Base-by-base conservation (phyloP, 2,113 vertebrate species). In the Corvus hawaiiensis region DNA sequence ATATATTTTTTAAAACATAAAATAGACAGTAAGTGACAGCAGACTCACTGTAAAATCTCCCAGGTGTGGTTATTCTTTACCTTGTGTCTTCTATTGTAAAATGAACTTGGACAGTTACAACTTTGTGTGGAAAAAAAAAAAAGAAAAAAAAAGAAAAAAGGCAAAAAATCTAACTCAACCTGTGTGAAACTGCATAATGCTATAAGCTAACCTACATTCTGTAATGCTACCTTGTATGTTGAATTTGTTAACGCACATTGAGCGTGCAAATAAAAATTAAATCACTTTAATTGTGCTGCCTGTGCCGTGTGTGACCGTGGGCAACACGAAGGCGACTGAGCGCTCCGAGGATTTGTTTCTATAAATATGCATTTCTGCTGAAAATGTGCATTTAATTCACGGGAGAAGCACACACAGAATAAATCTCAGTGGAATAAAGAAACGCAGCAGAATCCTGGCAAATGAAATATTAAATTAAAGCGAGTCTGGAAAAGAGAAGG, bases 261-360 rank as follows among this genome's bases (percentile, higher is more conserved):
- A 96, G 90, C 89, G 98, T 99, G 98, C 98, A 98, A 99, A 99
- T 99, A 99, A 99, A 99, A 97, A 97, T 97, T 95, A 95, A 98
- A 97, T 98, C 98, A 98, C 97, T 98, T 96, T 87, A 87, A 51
- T 67, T 43, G 49, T 33, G 13, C 76, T 15, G 52, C 37, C 62
- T 80, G 15, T 9, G 74, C 88, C 1, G 0, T 52, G 22, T 93
- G 56, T 83, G 52, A 89, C 37, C 6, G 1, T 3, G 22, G 84
- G 51, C n/a, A 46, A n/a, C 18, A 10, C 5, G 6, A n/a, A 7
- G 6, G 2, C 1, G 1, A 20, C 32, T 8, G 35, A 76, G 2
- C 12, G 12, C 73, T 13, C 33, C 5, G 1, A 46, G 55, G 55
- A 10, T 46, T 62, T 54, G 39, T 11, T 46, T 10, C 75, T 23